Base-by-base conservation (phyloP, 2,797 vertebrate species). In the Neosilurus mollespiculum region DNA sequence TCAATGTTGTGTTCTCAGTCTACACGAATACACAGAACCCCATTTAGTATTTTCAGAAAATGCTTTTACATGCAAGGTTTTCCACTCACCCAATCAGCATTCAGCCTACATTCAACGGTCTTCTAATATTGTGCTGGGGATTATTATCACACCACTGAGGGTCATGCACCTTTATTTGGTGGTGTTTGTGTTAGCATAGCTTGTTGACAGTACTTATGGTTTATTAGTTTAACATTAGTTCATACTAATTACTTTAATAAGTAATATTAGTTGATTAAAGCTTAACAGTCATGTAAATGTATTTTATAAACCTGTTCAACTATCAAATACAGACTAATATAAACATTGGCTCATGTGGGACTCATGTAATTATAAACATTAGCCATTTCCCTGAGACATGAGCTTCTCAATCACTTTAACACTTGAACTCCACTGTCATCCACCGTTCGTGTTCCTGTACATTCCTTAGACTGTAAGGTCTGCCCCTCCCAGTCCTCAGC, bases 401-500 rank as follows among this genome's bases (percentile, higher is more conserved):
- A 14, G 12, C 5, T 58, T 30, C 24, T 26, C 9, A 18, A 51
- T 54, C 3, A 4, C 49, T 71, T 78, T 43, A 18, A 53, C 77
- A 67, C 81, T 84, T 67, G 51, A 61, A 43, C 37, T 61, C 9
- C 71, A 66, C 86, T 92, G 9, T 92, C 89, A 0, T 91, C 92
- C 72, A 84, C 0, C 84, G 85, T 51, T 0, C 91, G 58, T 76
- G 73, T 18, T 18, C 18, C 73, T 64, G 59, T 64, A 5, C 24
- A 26, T 11, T 53, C 91, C 6, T 91, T 88, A 54, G 91, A 90
- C 76, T 90, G 90, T 1, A 22, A 83, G 0, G 73, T 87, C 5
- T 85, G 90, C 3, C 82, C 88, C 0, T 93, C 90, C 3, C 78
- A 34, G 0, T 92, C 92, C 0, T 93, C 93, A 0, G 78, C 85